These are phyloP conservation scores for Furcula furcula DNA, from an alignment of 2,888 invertebrate genomes.

Conservation along the genomic window DNA sequence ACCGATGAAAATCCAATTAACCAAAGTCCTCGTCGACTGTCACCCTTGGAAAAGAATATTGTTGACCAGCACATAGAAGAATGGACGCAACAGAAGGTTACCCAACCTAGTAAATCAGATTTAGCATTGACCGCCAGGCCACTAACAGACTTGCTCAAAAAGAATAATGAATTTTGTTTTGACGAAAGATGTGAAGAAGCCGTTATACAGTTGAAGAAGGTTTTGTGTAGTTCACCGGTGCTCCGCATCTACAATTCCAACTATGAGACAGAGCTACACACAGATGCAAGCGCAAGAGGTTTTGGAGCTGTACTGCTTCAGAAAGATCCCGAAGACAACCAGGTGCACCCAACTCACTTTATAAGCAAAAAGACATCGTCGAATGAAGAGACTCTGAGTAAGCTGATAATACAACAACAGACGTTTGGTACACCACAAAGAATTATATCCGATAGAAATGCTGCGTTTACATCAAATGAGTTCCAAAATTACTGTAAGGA, in stretches of 20 bases:
- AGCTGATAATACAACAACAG: constrained; percentile 3
- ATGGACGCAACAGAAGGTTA: not conserved
- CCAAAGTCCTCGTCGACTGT: not conserved
- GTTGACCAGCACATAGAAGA: not conserved
- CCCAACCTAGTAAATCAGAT: not conserved
- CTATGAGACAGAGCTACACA: constrained; percentile 23
- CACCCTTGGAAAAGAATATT: not conserved
- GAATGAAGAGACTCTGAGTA: constrained; percentile 5
- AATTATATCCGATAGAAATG: constrained; percentile 3
- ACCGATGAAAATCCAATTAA: not conserved
- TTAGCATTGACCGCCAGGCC: constrained; percentile 21
- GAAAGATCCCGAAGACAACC: not conserved
- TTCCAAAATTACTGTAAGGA: constrained; percentile 3
- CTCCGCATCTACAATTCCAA: constrained; percentile 7
- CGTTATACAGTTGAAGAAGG: constrained; percentile 16
- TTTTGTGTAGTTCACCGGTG: constrained; percentile 13
- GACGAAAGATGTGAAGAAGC: constrained; percentile 7
- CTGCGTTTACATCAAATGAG: constrained; percentile 4
- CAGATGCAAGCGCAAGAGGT: constrained; percentile 8
- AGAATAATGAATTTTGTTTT: constrained; percentile 9
- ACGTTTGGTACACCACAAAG: constrained; percentile 2
- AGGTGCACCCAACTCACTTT: constrained; percentile 8
- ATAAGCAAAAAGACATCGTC: constrained; percentile 10
- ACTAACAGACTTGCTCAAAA: constrained; percentile 17
- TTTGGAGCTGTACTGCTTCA: constrained; percentile 6